These are phyloP conservation scores for Limnephilus lunatus DNA, from an alignment of 2,888 invertebrate species.

Conservation along the genomic window DNA sequence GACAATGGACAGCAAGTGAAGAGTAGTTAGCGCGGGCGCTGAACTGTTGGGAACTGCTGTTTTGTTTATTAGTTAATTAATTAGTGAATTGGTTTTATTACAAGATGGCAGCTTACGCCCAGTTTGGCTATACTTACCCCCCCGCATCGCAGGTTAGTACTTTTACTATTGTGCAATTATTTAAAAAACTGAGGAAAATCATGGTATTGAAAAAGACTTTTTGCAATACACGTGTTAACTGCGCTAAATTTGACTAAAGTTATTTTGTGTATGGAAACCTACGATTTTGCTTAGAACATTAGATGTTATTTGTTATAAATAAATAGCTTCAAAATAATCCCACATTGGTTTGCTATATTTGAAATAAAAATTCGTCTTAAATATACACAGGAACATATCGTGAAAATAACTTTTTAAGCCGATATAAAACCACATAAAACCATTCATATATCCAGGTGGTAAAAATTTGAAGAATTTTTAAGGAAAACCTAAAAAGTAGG, in stretches of 20 bases:
- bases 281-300: not conserved
- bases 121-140: conserved; percentile 95
- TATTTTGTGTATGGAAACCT: not conserved
- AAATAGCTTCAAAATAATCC: not conserved
- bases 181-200: not conserved
- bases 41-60: conserved; percentile 47
- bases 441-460: too few species aligned
- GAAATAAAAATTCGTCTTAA: too few species aligned
- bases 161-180: not conserved
- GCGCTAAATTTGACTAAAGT: not conserved
- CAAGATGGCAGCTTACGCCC: conserved; percentile 87
- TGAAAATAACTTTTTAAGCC: too few species aligned
- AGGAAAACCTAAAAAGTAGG: not conserved
- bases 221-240: not conserved
- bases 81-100: conserved; percentile 48
- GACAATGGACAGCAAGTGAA: conserved; percentile 51
- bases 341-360: not conserved
- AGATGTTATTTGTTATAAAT: not conserved
- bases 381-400: too few species aligned
- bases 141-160: conserved; percentile 91
- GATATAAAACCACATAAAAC: too few species aligned
- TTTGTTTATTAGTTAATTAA: conserved; percentile 41
- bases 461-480: too few species aligned
- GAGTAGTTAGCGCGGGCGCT: conserved; percentile 52
- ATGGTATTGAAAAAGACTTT: not conserved